Conservation (phyloP, 2,888 invertebrate species). For the Microchrysa polita region DNA sequence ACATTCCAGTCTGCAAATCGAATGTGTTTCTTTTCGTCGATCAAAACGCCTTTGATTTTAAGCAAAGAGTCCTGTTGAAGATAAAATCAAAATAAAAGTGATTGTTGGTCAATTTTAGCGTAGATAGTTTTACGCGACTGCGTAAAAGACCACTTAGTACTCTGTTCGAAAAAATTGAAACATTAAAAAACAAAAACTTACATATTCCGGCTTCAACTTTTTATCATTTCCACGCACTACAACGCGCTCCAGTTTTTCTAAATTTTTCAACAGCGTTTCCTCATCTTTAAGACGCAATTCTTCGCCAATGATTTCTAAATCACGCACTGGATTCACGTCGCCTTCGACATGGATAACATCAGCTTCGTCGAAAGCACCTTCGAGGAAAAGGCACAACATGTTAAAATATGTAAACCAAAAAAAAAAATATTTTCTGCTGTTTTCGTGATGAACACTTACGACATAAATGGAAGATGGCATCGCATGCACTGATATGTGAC, state of each 20-base stretch:
- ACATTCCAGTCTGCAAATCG: constrained; percentile 93
- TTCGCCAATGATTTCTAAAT: constrained; percentile 95
- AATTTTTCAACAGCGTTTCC: constrained; percentile 81
- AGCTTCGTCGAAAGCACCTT: constrained; percentile 96
- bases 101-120: too few relatives aligned
- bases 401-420: background rate
- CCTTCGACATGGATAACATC: constrained; percentile 99
- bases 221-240: constrained; percentile 90
- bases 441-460: constrained; percentile 77
- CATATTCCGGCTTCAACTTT: constrained; percentile 94
- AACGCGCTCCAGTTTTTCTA: constrained; percentile 88
- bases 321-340: constrained; percentile 96
- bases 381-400: too few relatives aligned
- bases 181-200: constrained; percentile 67
- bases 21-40: constrained; percentile 92
- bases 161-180: too few relatives aligned
- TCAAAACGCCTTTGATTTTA: constrained; percentile 83
- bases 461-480: constrained; percentile 96
- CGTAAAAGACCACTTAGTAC: too few relatives aligned
- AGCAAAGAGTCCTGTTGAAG: constrained; percentile 79
- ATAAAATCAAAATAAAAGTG: constrained; percentile 44
- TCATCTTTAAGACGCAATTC: constrained; percentile 95
- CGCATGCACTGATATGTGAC: constrained; percentile 98
- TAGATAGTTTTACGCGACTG: too few relatives aligned
- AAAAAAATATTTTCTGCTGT: too few relatives aligned